A percentile compares a stretch with the other conserved stretches of the same genome.
Evolutionary conservation across 30 jellyfish, hydroid and myxozoan genomes (phyloP).

Genomic region (Catostylus mosaicus): DNA sequence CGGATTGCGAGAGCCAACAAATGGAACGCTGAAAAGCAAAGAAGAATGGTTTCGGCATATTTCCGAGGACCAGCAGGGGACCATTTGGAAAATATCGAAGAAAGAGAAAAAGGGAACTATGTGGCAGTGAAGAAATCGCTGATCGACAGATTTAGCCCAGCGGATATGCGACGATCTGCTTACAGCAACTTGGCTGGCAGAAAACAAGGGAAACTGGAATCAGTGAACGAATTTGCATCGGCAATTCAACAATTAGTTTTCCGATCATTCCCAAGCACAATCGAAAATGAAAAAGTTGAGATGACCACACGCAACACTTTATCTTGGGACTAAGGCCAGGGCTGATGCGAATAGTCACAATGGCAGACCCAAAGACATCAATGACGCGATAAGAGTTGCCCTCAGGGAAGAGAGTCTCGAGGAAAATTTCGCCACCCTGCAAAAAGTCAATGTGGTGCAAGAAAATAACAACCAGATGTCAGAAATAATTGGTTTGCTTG

Average conservation of each 20-base stretch:
- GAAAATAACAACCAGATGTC: slow-evolving; percentile 26
- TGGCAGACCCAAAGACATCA: slow-evolving; percentile 58
- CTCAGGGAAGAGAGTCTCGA: slow-evolving; percentile 28
- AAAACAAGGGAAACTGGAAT: slow-evolving; percentile 38
- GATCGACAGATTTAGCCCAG: slow-evolving; percentile 49
- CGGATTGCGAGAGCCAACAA: slow-evolving; percentile 16
- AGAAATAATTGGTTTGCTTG: slow-evolving; percentile 44
- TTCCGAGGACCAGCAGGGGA: slow-evolving; percentile 1
- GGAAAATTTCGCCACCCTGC: not conserved
- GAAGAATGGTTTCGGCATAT: slow-evolving; percentile 13
- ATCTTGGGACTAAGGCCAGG: slow-evolving; percentile 22
- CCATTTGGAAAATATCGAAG: not conserved
- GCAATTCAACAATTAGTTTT: slow-evolving; percentile 51
- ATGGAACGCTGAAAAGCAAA: slow-evolving; percentile 31
- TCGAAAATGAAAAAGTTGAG: not conserved
- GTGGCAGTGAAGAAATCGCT: slow-evolving; percentile 6
- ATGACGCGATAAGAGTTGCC: slow-evolving; percentile 34
- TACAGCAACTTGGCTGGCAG: slow-evolving; percentile 49
- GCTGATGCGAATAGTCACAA: slow-evolving; percentile 16
- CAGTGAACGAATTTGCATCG: slow-evolving; percentile 55
- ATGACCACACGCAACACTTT: slow-evolving; percentile 52
- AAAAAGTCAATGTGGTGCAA: not conserved
- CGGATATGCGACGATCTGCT: slow-evolving; percentile 46
- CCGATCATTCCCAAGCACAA: slow-evolving; percentile 34
- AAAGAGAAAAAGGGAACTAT: not conserved